A percentile compares a stretch with the other conserved stretches of the same genome.
Evolutionary conservation across 2,113 vertebrate genomes (phyloP).

Genomic region (Clinocottus analis): DNA sequence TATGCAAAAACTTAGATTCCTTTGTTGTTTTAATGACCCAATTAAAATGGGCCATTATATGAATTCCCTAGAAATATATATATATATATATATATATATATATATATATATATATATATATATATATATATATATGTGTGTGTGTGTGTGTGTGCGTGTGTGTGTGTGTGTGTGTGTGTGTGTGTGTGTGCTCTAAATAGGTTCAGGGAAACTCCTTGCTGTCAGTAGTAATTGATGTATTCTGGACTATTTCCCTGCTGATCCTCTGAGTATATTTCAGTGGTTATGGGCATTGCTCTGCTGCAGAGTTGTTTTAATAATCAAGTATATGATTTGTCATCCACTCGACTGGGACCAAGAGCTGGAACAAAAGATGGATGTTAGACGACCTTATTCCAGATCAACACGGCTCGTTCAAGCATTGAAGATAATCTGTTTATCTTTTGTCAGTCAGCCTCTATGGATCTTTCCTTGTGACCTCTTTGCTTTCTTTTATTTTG

Average conservation of each 20-base stretch:
- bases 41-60: neutral
- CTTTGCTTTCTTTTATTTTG: neutral
- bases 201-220: slow-evolving; percentile 45
- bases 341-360: neutral
- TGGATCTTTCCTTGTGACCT: neutral
- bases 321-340: neutral
- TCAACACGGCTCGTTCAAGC: neutral
- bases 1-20: neutral
- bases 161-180: no score
- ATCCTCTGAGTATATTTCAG: slow-evolving; percentile 28
- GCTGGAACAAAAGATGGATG: neutral
- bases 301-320: slow-evolving; percentile 22
- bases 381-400: neutral
- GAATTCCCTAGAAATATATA: neutral
- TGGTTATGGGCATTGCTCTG: neutral
- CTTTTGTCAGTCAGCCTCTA: neutral
- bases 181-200: neutral
- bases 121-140: no score
- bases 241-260: slow-evolving; percentile 49
- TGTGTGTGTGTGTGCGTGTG: no score
- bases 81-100: no score
- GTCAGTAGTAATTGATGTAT: slow-evolving; percentile 39
- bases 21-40: slow-evolving; percentile 10
- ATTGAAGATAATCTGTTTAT: neutral
- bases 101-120: no score